Conservation (phyloP, 2,888 invertebrate species). For the Pegoplata infirma region DNA sequence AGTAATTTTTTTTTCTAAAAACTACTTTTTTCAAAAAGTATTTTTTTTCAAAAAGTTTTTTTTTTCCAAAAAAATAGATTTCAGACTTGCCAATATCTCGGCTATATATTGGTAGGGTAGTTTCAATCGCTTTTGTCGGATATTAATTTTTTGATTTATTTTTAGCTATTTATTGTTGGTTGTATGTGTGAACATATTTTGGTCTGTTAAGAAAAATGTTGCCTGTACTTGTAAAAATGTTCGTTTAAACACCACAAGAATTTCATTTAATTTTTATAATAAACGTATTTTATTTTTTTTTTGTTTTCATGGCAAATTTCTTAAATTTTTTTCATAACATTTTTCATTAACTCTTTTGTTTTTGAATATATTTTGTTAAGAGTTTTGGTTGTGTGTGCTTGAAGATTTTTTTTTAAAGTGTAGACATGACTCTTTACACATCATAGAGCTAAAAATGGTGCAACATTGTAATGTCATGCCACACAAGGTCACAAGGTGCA, state of each 20-base stretch:
- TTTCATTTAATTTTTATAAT: constrained; percentile 7
- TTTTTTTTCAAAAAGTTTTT: too few species aligned
- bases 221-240: neutral
- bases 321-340: neutral
- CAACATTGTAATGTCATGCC: constrained; percentile 47
- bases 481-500: constrained; percentile 47
- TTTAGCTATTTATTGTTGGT: too few species aligned
- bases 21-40: too few species aligned
- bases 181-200: too few species aligned
- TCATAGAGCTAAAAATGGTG: constrained; percentile 20
- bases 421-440: constrained; percentile 1
- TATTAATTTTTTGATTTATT: too few species aligned
- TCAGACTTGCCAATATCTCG: too few species aligned
- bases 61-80: too few species aligned
- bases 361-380: neutral
- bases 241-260: constrained; percentile 17
- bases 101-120: too few species aligned
- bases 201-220: neutral
- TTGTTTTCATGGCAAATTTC: neutral
- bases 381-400: neutral
- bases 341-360: neutral
- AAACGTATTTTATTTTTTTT: neutral
- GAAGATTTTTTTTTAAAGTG: neutral
- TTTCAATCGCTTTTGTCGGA: too few species aligned
- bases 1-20: too few species aligned